A percentile compares a stretch with the other conserved stretches of the same genome.
These are phyloP conservation scores for Ephydatia muelleri DNA, from an alignment of 37 sponge, comb jelly and placozoan species.

Conservation along the genomic window DNA sequence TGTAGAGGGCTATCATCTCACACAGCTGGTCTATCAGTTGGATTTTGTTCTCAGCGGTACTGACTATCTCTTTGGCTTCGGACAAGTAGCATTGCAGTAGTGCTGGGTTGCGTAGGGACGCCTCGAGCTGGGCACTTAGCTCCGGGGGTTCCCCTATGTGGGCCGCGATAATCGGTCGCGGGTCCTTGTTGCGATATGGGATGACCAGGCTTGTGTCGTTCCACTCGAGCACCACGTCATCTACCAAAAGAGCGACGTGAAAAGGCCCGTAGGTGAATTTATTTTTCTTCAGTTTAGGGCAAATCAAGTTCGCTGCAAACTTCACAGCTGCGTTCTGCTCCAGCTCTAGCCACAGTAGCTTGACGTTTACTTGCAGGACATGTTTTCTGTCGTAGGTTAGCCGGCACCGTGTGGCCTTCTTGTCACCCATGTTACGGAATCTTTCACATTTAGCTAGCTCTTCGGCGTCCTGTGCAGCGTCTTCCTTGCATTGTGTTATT, in stretches of 20 bases:
- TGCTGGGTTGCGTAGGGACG: background rate
- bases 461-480: background rate
- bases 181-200: background rate
- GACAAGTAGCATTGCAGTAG: background rate
- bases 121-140: background rate
- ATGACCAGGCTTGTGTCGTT: background rate
- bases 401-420: background rate
- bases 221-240: conserved; percentile 24
- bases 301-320: background rate
- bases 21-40: conserved; percentile 8
- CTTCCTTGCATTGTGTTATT: background rate
- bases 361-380: background rate
- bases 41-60: background rate
- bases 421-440: background rate
- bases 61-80: background rate
- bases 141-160: background rate
- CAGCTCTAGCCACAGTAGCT: background rate
- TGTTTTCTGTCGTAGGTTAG: background rate
- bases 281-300: background rate
- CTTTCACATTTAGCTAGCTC: background rate
- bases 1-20: conserved; percentile 20
- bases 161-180: background rate
- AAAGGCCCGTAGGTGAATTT: conserved; percentile 13
- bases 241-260: conserved; percentile 13
- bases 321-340: background rate